phyloP scores from a whole-genome alignment of 1,140 invertebrate species.

The Leptonema lineaticorne region DNA sequence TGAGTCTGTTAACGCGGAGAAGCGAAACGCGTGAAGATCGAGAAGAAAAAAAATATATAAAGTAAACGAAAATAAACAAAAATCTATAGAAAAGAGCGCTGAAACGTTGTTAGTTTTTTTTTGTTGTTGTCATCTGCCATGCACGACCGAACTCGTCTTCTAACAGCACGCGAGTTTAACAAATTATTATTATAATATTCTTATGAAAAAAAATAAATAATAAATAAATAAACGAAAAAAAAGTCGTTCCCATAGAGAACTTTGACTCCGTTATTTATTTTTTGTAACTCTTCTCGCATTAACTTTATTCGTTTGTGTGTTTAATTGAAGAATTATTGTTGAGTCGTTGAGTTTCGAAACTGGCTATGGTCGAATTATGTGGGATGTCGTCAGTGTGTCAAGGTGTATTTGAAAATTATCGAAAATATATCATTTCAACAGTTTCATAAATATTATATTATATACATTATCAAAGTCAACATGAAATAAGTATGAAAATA shows the following conservation, averaged over 20 bases:
- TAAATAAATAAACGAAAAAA: too few species aligned
- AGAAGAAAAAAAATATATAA: neutral
- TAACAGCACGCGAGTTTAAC: neutral
- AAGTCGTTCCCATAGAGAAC: too few species aligned
- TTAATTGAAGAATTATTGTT: too few species aligned
- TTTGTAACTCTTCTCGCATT: too few species aligned
- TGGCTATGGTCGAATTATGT: too few species aligned
- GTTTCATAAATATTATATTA: too few species aligned
- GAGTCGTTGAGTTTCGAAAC: too few species aligned
- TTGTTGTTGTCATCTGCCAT: constrained; percentile 1
- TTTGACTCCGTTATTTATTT: too few species aligned
- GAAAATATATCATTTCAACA: neutral
- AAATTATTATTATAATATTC: constrained; percentile 3
- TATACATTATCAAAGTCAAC: too few species aligned
- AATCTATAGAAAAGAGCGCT: neutral
- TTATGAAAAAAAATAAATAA: neutral
- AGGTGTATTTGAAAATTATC: neutral
- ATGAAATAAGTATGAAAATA: neutral
- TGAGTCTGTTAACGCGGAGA: neutral
- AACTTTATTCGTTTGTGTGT: too few species aligned
- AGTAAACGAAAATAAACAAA: neutral
- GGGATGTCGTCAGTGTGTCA: constrained; percentile 12
- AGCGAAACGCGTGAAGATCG: constrained; percentile 11
- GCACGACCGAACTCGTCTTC: constrained; percentile 12
- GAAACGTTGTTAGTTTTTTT: constrained; percentile 7